phyloP scores from a whole-genome alignment of 2,888 invertebrate species.

The Osmoderma eremita region DNA sequence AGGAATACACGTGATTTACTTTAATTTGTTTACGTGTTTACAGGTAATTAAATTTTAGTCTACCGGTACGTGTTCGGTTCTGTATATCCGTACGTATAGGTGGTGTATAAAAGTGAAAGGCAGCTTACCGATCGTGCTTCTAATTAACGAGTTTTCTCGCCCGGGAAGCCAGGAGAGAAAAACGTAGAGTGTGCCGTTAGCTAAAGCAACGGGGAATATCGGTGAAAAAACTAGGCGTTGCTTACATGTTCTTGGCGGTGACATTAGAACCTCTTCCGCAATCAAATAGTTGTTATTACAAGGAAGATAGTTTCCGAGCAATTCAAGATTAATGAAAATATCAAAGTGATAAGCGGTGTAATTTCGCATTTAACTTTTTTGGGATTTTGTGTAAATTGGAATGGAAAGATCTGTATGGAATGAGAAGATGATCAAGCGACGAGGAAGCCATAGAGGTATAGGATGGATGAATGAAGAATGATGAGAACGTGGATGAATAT shows the following conservation, averaged over 20 bases:
- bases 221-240: background rate
- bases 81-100: background rate
- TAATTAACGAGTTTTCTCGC: conserved; percentile 19
- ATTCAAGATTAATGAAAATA: background rate
- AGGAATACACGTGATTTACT: conserved; percentile 35
- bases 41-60: conserved; percentile 36
- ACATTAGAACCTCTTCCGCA: background rate
- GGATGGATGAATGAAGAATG: too few relatives aligned
- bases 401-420: too few relatives aligned
- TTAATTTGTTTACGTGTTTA: conserved; percentile 39
- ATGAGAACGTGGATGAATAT: too few relatives aligned
- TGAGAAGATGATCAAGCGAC: too few relatives aligned
- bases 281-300: background rate
- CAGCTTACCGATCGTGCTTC: conserved; percentile 11
- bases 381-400: too few relatives aligned
- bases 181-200: conserved; percentile 1
- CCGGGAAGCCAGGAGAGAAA: conserved; percentile 2
- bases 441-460: too few relatives aligned
- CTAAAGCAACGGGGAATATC: background rate
- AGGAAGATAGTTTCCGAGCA: background rate
- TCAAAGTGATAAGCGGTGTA: too few relatives aligned
- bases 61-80: conserved; percentile 12
- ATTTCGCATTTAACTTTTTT: too few relatives aligned
- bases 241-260: background rate
- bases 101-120: conserved; percentile 36